These are phyloP conservation scores for Bufo bufo DNA, from an alignment of 2,113 vertebrate species.

Conservation along the genomic window DNA sequence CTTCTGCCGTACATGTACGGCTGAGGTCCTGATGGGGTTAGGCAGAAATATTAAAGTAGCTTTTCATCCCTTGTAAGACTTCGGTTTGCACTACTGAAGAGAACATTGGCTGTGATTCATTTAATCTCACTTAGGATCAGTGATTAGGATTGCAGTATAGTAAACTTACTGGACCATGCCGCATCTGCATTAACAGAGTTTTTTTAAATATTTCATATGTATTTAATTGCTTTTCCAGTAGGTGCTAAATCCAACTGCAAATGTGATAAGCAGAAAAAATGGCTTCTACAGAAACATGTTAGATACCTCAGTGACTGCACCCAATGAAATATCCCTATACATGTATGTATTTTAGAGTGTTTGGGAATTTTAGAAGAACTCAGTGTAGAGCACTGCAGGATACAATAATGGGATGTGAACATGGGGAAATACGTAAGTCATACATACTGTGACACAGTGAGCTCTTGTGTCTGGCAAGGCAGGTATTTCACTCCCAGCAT, in stretches of 20 bases:
- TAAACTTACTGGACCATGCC: slow-evolving; percentile 11
- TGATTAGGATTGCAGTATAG: slow-evolving; percentile 35
- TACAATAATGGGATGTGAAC: not conserved
- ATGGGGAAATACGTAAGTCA: not conserved
- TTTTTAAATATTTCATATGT: slow-evolving; percentile 40
- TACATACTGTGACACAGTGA: too few species aligned
- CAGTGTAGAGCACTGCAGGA: not conserved
- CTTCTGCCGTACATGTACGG: too few species aligned
- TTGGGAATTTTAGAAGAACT: not conserved
- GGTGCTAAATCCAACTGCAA: slow-evolving; percentile 23
- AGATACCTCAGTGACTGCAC: not conserved
- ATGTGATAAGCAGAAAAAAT: slow-evolving; percentile 17
- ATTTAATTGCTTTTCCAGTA: slow-evolving; percentile 43
- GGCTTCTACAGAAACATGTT: too few species aligned
- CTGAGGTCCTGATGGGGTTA: too few species aligned
- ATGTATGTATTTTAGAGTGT: not conserved
- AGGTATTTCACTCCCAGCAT: too few species aligned
- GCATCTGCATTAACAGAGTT: slow-evolving; percentile 31
- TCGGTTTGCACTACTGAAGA: not conserved
- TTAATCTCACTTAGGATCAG: slow-evolving; percentile 32
- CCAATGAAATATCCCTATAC: not conserved
- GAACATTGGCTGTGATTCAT: not conserved
- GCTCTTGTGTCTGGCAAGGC: too few species aligned
- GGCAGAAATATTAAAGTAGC: not conserved
- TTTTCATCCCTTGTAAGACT: not conserved